phyloP scores from a whole-genome alignment of 2,888 invertebrate species.

The Drosophila ustulata region DNA sequence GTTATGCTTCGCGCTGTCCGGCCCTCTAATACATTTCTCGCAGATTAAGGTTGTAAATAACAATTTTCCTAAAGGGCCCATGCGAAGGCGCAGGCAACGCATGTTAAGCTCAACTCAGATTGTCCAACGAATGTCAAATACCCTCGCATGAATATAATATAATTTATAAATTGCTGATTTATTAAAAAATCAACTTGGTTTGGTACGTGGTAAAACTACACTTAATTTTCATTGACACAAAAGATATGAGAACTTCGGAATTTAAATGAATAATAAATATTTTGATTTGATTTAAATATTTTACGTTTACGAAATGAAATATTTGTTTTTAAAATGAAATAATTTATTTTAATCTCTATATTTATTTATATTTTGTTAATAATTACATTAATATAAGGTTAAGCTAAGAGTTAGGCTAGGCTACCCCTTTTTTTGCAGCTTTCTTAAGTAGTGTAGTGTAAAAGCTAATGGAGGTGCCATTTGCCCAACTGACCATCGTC shows the following conservation, averaged over 20 bases:
- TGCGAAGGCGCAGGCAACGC: constrained; percentile 26
- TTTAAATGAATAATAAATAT: no score
- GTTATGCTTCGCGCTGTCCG: constrained; percentile 46
- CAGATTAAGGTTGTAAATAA: constrained; percentile 78
- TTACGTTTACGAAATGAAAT: no score
- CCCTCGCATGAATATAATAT: constrained; percentile 11
- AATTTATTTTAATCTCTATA: no score
- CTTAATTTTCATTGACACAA: no score
- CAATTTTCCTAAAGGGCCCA: constrained; percentile 55
- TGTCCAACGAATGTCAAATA: constrained; percentile 12
- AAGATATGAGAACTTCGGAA: no score
- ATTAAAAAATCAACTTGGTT: no score
- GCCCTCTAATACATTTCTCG: constrained; percentile 75
- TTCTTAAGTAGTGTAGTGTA: constrained; percentile 1
- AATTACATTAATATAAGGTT: no score
- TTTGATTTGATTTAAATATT: no score
- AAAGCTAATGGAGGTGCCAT: constrained; percentile 62
- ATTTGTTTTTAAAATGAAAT: no score
- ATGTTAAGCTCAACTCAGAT: constrained; percentile 37
- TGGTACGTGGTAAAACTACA: no score
- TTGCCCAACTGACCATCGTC: constrained; percentile 20
- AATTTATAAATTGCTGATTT: no score
- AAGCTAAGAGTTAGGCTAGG: not conserved
- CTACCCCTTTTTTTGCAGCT: not conserved
- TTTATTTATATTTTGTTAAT: no score